Percentiles rank a stretch among this genome's conserved stretches.
Conservation (phyloP, 2,888 invertebrate species). For the Lutraria lutraria region DNA sequence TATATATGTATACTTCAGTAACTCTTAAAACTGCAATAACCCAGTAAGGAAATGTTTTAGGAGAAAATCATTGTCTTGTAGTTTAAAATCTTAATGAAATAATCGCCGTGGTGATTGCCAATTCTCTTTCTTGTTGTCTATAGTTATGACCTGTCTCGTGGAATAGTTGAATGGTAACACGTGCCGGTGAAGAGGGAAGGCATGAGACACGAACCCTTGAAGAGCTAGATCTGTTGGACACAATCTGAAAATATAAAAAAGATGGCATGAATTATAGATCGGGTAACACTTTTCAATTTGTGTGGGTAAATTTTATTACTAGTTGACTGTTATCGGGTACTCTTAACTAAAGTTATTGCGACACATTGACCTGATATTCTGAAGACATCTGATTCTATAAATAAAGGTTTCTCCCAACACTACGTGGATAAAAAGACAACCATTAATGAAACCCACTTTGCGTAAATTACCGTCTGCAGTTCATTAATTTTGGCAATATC, state of each 20-base stretch:
- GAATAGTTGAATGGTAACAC: slow-evolving; percentile 33
- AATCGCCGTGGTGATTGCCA: background rate
- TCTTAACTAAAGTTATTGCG: too few relatives aligned
- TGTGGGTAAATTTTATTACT: background rate
- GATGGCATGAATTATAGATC: slow-evolving; percentile 24
- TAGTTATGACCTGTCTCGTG: background rate
- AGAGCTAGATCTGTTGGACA: background rate
- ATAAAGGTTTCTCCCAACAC: background rate
- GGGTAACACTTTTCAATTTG: background rate
- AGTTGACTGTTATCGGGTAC: too few relatives aligned
- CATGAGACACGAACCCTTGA: background rate
- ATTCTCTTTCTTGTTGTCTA: slow-evolving; percentile 10
- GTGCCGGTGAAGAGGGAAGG: slow-evolving; percentile 6
- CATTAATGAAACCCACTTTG: background rate
- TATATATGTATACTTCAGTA: background rate
- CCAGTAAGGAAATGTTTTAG: background rate
- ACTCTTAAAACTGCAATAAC: background rate
- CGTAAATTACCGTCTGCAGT: background rate
- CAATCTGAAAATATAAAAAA: slow-evolving; percentile 24
- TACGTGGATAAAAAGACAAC: background rate
- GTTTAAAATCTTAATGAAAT: slow-evolving; percentile 10
- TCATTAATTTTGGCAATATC: background rate
- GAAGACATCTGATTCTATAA: background rate
- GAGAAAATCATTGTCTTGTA: background rate
- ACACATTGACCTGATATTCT: background rate